phyloP scores from a whole-genome alignment of 2,113 vertebrate species.

The Sphaerodactylus townsendi region DNA sequence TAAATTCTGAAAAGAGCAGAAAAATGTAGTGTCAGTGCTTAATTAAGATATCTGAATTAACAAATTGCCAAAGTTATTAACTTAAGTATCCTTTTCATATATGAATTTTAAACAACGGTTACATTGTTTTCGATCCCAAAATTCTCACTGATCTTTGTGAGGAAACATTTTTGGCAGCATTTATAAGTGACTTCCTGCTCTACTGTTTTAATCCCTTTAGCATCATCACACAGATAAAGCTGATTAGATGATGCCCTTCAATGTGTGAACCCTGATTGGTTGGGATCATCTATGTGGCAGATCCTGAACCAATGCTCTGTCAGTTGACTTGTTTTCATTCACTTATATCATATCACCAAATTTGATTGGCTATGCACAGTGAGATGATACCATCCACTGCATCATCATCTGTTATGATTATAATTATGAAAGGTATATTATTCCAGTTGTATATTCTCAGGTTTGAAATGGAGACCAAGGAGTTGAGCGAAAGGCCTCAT shows the following conservation, averaged over 20 bases:
- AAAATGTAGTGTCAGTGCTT: neutral
- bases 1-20: slow-evolving; percentile 23
- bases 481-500: no score
- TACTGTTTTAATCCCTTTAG: neutral
- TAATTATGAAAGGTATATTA: no score
- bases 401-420: neutral
- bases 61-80: neutral
- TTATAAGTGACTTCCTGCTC: no score
- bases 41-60: neutral
- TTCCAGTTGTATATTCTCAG: no score
- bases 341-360: neutral
- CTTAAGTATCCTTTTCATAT: neutral
- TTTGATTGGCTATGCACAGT: neutral
- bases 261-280: neutral
- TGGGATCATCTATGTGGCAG: neutral
- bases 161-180: neutral
- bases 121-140: neutral
- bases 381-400: neutral
- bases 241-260: neutral
- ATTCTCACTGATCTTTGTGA: neutral
- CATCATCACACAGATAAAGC: no score
- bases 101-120: neutral
- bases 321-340: neutral
- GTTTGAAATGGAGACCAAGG: no score
- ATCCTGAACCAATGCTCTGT: neutral